phyloP scores from a whole-genome alignment of 2,888 invertebrate species.

The Drosophila rubida region DNA sequence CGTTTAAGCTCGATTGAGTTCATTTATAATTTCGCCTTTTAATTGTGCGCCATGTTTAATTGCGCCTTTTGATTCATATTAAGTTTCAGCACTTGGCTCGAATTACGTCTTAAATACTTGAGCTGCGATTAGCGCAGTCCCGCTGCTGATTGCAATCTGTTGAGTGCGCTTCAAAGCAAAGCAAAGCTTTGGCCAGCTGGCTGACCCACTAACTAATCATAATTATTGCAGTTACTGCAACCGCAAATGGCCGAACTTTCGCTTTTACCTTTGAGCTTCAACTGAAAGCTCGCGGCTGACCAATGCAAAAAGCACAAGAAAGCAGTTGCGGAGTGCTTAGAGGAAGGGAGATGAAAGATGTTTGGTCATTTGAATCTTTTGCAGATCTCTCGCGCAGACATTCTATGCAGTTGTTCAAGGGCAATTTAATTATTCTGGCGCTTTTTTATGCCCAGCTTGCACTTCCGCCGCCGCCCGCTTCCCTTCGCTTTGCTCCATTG shows the following conservation, averaged over 20 bases:
- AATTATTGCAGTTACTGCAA: constrained; percentile 47
- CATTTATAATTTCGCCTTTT: neutral
- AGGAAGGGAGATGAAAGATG: constrained; percentile 25
- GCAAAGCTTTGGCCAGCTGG: constrained; percentile 38
- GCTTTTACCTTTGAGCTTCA: constrained; percentile 33
- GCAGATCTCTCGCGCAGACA: constrained; percentile 40
- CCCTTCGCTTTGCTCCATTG: too few species aligned
- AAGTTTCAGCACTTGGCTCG: neutral
- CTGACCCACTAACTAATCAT: constrained; percentile 52
- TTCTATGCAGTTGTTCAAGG: constrained; percentile 74
- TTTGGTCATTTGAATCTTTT: constrained; percentile 59
- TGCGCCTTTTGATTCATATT: neutral
- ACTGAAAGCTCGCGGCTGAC: constrained; percentile 28
- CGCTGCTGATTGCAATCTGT: constrained; percentile 34
- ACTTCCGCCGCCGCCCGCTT: constrained; percentile 72
- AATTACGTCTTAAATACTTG: neutral
- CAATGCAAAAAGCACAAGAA: constrained; percentile 54
- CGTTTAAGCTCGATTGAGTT: neutral
- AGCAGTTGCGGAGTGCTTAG: neutral
- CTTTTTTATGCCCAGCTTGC: constrained; percentile 65
- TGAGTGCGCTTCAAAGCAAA: constrained; percentile 25
- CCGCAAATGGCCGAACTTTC: constrained; percentile 46
- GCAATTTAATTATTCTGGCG: constrained; percentile 75
- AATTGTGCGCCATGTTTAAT: neutral
- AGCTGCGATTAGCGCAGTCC: constrained; percentile 30